Conservation (phyloP, 1,140 invertebrate species). For the Laodelphax striatellus region DNA sequence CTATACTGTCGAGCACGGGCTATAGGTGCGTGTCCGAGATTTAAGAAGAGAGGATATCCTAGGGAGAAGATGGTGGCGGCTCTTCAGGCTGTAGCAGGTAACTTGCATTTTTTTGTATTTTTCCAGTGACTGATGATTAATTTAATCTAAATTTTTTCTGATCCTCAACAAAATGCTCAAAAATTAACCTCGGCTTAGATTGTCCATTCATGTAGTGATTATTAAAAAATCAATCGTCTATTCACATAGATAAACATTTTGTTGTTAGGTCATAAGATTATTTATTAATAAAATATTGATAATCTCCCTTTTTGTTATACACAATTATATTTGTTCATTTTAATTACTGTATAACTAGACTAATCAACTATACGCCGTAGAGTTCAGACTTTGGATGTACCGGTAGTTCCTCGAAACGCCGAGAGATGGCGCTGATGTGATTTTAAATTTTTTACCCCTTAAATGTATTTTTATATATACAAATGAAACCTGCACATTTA, state of each 20-base stretch:
- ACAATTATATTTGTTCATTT: too few relatives aligned
- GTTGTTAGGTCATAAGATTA: neutral
- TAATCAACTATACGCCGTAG: too few relatives aligned
- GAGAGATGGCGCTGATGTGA: too few relatives aligned
- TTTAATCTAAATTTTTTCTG: neutral
- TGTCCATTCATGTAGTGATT: neutral
- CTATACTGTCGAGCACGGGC: conserved; percentile 36
- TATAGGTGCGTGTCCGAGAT: conserved; percentile 32
- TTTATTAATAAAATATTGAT: too few relatives aligned
- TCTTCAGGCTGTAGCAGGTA: conserved; percentile 34
- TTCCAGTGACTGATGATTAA: neutral
- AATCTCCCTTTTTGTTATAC: too few relatives aligned
- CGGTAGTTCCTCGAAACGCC: too few relatives aligned
- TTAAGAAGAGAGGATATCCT: conserved; percentile 34
- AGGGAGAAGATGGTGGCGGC: conserved; percentile 34
- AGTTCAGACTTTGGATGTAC: too few relatives aligned
- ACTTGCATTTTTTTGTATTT: conserved; percentile 6
- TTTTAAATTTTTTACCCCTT: too few relatives aligned
- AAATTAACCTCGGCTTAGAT: neutral
- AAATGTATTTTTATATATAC: too few relatives aligned
- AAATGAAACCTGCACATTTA: too few relatives aligned
- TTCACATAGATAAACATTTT: neutral
- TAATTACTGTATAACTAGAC: too few relatives aligned
- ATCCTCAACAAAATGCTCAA: neutral
- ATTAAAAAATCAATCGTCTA: neutral